Percentiles rank a stretch among this genome's conserved stretches.
Evolutionary conservation across 2,888 invertebrate species (phyloP).

Genomic region (Villa cingulata): DNA sequence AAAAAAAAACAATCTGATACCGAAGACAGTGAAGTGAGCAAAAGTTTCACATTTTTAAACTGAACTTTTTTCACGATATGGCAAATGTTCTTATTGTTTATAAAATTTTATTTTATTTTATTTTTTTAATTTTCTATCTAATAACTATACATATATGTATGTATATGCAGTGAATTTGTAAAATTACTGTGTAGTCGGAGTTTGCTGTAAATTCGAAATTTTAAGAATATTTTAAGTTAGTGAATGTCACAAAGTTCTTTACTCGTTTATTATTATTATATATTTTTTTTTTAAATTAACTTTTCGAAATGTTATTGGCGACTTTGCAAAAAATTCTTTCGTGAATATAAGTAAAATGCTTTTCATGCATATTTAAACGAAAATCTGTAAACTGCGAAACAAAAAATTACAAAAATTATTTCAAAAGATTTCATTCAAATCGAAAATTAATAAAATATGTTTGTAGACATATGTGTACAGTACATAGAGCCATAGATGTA

Average conservation of each 20-base stretch:
- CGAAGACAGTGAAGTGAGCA: neutral
- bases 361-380: too few species aligned
- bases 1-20: too few species aligned
- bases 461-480: too few species aligned
- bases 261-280: too few species aligned
- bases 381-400: too few species aligned
- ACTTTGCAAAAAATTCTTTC: neutral
- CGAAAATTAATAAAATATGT: too few species aligned
- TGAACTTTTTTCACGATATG: neutral
- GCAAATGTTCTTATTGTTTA: neutral
- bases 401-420: too few species aligned
- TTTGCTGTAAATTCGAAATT: neutral
- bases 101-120: neutral
- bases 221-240: neutral
- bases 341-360: too few species aligned
- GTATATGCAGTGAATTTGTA: too few species aligned
- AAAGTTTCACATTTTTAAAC: neutral
- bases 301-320: neutral
- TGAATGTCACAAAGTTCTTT: neutral
- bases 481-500: too few species aligned
- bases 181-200: neutral
- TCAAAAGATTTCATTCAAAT: too few species aligned
- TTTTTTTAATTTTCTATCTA: neutral
- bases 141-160: too few species aligned
- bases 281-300: neutral